Evolutionary conservation across 2,797 vertebrate genomes (phyloP).

Genomic region (Petrocephalus sullivani): DNA sequence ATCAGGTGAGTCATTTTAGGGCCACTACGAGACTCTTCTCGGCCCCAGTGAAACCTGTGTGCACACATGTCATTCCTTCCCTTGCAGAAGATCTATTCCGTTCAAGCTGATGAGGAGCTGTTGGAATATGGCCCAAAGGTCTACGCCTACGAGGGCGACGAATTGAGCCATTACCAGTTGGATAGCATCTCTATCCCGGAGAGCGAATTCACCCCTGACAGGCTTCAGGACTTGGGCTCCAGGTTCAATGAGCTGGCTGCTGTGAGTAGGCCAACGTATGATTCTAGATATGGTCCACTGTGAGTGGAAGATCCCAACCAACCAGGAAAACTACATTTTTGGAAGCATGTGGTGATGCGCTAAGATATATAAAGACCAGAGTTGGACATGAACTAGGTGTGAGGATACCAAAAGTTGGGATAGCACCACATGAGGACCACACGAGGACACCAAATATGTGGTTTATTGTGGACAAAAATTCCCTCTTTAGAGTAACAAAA

Average conservation of each 20-base stretch:
- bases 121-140: constrained; percentile 40
- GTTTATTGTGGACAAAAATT: neutral
- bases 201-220: constrained; percentile 36
- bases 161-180: constrained; percentile 13
- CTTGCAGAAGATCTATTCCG: constrained; percentile 32
- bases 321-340: neutral
- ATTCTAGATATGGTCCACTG: neutral
- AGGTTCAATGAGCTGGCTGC: constrained; percentile 45
- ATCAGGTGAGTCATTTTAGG: constrained; percentile 29
- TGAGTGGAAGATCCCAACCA: neutral
- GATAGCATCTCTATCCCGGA: constrained; percentile 50
- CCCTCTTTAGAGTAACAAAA: neutral
- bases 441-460: neutral
- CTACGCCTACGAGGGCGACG: constrained; percentile 49
- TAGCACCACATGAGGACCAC: neutral
- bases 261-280: constrained; percentile 33
- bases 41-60: neutral
- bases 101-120: constrained; percentile 35
- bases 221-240: constrained; percentile 32
- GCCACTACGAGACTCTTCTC: neutral
- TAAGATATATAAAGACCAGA: neutral
- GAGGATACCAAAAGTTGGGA: neutral
- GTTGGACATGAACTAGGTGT: neutral
- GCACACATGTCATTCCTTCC: neutral
- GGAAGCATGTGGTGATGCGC: neutral